Percentiles rank a stretch among this genome's conserved stretches.
These are phyloP conservation scores for Turritopsis rubra DNA, from an alignment of 30 jellyfish, hydroid and myxozoan genomes.

Conservation along the genomic window DNA sequence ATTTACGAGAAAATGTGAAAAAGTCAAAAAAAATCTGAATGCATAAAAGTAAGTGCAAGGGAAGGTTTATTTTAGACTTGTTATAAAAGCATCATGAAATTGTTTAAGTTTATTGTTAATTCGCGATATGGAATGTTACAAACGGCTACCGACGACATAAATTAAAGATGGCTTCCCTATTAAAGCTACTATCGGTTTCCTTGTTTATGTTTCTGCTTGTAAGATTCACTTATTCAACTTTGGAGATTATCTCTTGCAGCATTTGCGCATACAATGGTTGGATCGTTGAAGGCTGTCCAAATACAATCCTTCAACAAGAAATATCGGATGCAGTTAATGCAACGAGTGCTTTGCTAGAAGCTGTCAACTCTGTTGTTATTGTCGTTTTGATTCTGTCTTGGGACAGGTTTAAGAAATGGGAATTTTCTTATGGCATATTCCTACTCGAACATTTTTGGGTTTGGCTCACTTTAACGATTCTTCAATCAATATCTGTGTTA, in stretches of 20 bases:
- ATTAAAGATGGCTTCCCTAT: not conserved
- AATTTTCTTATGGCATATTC: not conserved
- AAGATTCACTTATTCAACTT: not conserved
- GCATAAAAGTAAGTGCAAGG: no score
- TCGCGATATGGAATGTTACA: not conserved
- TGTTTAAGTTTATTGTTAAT: not conserved
- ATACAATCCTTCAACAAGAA: not conserved
- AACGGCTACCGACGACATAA: not conserved
- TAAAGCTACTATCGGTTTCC: not conserved
- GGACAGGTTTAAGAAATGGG: not conserved
- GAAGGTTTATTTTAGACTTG: no score
- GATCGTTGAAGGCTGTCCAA: slow-evolving; percentile 1
- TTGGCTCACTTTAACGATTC: not conserved
- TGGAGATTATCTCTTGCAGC: not conserved
- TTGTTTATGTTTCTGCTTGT: not conserved
- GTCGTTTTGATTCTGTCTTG: not conserved
- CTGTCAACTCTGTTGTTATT: not conserved
- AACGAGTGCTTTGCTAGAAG: not conserved
- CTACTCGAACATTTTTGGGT: slow-evolving; percentile 13
- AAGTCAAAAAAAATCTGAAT: no score
- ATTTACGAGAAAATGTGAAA: no score
- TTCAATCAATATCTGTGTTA: not conserved
- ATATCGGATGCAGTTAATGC: not conserved
- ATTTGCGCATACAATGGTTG: not conserved
- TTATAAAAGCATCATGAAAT: no score